Conservation (phyloP, 2,113 vertebrate genomes). For the Synodontis membranacea region DNA sequence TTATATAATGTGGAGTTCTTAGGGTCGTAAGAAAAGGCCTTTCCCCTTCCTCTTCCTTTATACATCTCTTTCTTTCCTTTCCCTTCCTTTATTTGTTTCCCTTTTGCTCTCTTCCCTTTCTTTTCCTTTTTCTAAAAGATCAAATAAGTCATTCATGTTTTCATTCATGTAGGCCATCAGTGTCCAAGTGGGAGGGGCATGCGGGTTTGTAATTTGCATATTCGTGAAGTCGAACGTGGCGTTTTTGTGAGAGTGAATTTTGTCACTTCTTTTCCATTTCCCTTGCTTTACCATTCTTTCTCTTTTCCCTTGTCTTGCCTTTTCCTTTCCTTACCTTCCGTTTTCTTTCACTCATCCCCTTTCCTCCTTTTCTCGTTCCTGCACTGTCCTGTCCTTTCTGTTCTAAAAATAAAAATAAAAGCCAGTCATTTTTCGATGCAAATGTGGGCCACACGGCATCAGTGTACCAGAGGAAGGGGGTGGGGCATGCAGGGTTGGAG, state of each 20-base stretch:
- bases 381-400: not conserved
- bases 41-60: not conserved
- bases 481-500: not conserved
- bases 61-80: not conserved
- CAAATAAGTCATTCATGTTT: not conserved
- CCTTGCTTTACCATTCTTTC: not conserved
- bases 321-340: not conserved
- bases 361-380: not conserved
- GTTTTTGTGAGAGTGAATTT: not conserved
- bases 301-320: not conserved
- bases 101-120: not conserved
- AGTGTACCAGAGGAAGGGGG: not conserved
- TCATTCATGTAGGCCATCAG: not conserved
- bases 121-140: not conserved
- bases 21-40: not conserved
- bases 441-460: not conserved
- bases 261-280: not conserved
- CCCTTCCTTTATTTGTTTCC: not conserved
- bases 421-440: not conserved
- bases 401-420: constrained; percentile 17
- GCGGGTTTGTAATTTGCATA: not conserved
- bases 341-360: no score
- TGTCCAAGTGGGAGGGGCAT: not conserved
- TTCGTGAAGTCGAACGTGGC: not conserved
- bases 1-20: not conserved